Base-by-base conservation (phyloP, 2,888 invertebrate species). In the Chaetogeoica ovagalla region DNA sequence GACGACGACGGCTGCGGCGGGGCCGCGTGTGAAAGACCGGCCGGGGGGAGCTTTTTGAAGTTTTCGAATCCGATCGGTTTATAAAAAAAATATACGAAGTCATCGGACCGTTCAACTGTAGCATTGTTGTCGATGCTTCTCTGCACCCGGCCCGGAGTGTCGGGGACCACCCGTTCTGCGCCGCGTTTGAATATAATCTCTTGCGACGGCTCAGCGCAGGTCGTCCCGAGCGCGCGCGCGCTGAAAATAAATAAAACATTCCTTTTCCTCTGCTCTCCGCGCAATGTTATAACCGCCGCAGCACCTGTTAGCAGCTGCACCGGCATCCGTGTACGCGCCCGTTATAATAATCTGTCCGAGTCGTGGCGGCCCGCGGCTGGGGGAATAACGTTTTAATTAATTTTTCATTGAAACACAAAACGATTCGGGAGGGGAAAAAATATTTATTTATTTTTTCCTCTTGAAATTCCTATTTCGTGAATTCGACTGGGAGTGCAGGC, bases 91-190 rank as follows among this genome's bases (percentile, higher is more conserved):
- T 19, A 4, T 30, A 30, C 69, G 37, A 59, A 77, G 37, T 77
- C 69, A 69, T 60, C 76, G 69, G 69, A 77, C 76, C 76, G 60
- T 77, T 77, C 76, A 77, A 37, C 76, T 65, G 76, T 77, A 62
- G 76, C 60, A 69, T 52, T 60, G 69, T 77, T 60, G 69, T 69
- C 60, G 59, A 69, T 69, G 69, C 69, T n/a, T n/a, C 48, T 60
- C 60, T 60, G 13, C 55, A 55, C 21, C 21, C n/a, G 4, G 2
- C 7, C 21, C 39, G n/a, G 0, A 6, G 23, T 52, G 23, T 8
- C 6, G 17, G 37, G 19, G 8, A 30, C 39, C 43, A 39, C 23
- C 48, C 48, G 48, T 30, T 30, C 30, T 4, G 30, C 30, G 4
- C 30, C 19, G 11, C 57, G 76, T 77, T 69, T 77, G n/a, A 68